phyloP scores from a whole-genome alignment of 1,140 invertebrate genomes.

The Ips typographus region DNA sequence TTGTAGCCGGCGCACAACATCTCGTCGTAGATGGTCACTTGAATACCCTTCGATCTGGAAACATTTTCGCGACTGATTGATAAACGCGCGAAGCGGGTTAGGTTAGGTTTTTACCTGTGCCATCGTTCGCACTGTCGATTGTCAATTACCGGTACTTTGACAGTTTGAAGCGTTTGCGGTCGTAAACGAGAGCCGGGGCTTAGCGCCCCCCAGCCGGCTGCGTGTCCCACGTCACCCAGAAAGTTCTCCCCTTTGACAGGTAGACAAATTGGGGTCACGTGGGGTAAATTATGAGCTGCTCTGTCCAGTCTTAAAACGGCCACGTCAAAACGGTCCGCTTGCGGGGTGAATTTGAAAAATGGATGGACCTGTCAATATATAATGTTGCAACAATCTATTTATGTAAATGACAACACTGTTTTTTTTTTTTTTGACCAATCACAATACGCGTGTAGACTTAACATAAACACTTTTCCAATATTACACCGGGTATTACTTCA shows the following conservation, averaged over 20 bases:
- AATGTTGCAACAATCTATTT: background rate
- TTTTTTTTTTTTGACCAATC: too few species aligned
- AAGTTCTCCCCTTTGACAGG: slow-evolving; percentile 89
- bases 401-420: too few species aligned
- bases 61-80: background rate
- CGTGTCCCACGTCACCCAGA: slow-evolving; percentile 86
- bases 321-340: slow-evolving; percentile 87
- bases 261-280: slow-evolving; percentile 90
- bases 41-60: slow-evolving; percentile 75
- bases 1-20: slow-evolving; percentile 97
- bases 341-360: slow-evolving; percentile 93
- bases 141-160: slow-evolving; percentile 89
- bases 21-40: slow-evolving; percentile 92
- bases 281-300: slow-evolving; percentile 86
- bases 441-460: too few species aligned
- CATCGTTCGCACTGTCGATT: slow-evolving; percentile 73
- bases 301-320: slow-evolving; percentile 86
- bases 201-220: slow-evolving; percentile 92
- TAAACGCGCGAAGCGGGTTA: background rate
- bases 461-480: slow-evolving; percentile 7
- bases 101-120: slow-evolving; percentile 29
- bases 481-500: slow-evolving; percentile 28
- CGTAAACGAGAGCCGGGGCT: slow-evolving; percentile 80
- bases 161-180: slow-evolving; percentile 88
- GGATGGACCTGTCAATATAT: slow-evolving; percentile 73